Percentiles rank a stretch among this genome's conserved stretches.
Evolutionary conservation across 2,888 invertebrate genomes (phyloP).

Genomic region (Tinea trinotella): DNA sequence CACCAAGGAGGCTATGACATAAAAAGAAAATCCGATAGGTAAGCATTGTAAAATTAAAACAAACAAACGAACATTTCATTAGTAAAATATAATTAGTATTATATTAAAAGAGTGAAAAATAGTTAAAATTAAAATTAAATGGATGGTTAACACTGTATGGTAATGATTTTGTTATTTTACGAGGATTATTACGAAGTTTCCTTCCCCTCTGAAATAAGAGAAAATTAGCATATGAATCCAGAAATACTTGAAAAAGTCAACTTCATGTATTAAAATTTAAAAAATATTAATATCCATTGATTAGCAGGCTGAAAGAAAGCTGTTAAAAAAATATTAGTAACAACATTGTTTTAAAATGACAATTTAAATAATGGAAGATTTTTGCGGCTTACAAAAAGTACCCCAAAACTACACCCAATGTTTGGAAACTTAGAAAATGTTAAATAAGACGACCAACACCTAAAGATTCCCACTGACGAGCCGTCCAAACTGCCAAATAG

Average conservation of each 20-base stretch:
- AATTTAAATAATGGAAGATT: slow-evolving; percentile 16
- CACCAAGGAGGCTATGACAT: slow-evolving; percentile 86
- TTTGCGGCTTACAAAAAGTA: too few species aligned
- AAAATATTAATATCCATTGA: neutral
- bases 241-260: too few species aligned
- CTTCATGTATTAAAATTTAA: too few species aligned
- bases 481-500: too few species aligned
- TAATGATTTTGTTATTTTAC: neutral
- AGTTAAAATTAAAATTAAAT: slow-evolving; percentile 8
- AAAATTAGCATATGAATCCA: neutral
- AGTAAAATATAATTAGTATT: slow-evolving; percentile 6
- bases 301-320: neutral
- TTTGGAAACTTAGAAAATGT: too few species aligned
- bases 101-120: slow-evolving; percentile 13
- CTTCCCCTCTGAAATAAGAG: slow-evolving; percentile 43
- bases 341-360: too few species aligned
- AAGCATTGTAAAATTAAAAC: slow-evolving; percentile 34
- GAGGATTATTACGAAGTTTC: slow-evolving; percentile 21
- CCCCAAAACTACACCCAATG: too few species aligned
- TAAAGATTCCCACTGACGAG: too few species aligned
- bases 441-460: too few species aligned
- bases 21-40: slow-evolving; percentile 30
- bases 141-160: neutral
- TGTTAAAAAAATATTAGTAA: too few species aligned
- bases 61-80: neutral